Percentiles rank a stretch among this genome's conserved stretches.
These are phyloP conservation scores for Ditylenchus dipsaci DNA, from an alignment of 1,140 invertebrate species.

Conservation along the genomic window DNA sequence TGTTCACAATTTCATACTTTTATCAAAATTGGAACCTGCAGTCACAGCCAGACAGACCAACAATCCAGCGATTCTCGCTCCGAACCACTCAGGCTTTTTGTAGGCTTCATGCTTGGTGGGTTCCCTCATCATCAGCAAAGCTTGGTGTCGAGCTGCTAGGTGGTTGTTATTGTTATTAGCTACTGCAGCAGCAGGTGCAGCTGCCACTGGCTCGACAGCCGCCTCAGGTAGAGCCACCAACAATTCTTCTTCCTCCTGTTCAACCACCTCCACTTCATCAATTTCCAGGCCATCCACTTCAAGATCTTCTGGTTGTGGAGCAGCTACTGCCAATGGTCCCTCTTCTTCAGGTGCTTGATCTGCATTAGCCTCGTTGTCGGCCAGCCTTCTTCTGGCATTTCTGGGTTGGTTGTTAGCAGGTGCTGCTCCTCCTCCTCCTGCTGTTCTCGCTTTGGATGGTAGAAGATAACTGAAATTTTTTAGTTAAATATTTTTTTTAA, in stretches of 20 bases:
- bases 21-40: no score
- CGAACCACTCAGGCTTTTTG: slow-evolving; percentile 66
- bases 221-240: not conserved
- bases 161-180: slow-evolving; percentile 40
- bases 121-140: slow-evolving; percentile 60
- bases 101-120: slow-evolving; percentile 42
- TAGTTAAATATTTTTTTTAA: not conserved
- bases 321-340: slow-evolving; percentile 17
- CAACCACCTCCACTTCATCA: not conserved
- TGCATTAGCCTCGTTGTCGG: slow-evolving; percentile 10
- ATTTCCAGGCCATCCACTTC: not conserved
- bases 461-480: slow-evolving; percentile 15
- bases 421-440: slow-evolving; percentile 1
- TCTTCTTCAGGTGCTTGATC: slow-evolving; percentile 13
- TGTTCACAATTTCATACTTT: no score
- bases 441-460: slow-evolving; percentile 12
- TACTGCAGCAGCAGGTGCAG: not conserved
- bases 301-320: not conserved
- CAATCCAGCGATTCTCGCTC: slow-evolving; percentile 70
- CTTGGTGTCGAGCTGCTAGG: slow-evolving; percentile 63
- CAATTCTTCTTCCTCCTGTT: slow-evolving; percentile 4
- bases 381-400: slow-evolving; percentile 1
- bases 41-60: slow-evolving; percentile 77
- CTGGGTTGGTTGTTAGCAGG: slow-evolving; percentile 9
- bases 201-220: slow-evolving; percentile 6